Percentiles rank a stretch among this genome's conserved stretches.
Evolutionary conservation across 2,113 vertebrate species (phyloP).

Genomic region (Melanotaenia duboulayi): DNA sequence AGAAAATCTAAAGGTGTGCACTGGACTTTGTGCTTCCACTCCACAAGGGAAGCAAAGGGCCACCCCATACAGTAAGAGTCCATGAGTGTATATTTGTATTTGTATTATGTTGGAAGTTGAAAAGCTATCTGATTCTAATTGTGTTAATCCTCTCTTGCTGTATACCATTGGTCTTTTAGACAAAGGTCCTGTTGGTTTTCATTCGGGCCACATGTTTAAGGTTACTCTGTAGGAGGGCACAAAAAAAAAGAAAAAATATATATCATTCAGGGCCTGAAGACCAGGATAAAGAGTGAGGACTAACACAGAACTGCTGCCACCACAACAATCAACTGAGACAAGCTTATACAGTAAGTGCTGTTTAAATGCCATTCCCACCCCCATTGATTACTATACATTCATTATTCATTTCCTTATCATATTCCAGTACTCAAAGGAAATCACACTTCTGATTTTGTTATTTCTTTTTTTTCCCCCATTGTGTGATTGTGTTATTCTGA

Average conservation of each 20-base stretch:
- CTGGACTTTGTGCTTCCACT: slow-evolving; percentile 71
- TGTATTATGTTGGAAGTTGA: slow-evolving; percentile 45
- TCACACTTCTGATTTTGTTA: slow-evolving; percentile 44
- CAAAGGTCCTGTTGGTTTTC: slow-evolving; percentile 31
- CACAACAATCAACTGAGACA: slow-evolving; percentile 60
- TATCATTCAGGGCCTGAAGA: slow-evolving; percentile 24
- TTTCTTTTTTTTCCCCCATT: slow-evolving; percentile 44
- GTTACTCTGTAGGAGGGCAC: slow-evolving; percentile 26
- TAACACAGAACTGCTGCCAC: slow-evolving; percentile 47
- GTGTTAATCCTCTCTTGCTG: slow-evolving; percentile 14
- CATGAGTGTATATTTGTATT: slow-evolving; percentile 56
- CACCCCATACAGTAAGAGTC: slow-evolving; percentile 49
- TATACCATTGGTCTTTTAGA: slow-evolving; percentile 16
- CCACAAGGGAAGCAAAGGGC: slow-evolving; percentile 22
- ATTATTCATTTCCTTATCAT: slow-evolving; percentile 61
- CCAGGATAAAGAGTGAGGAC: slow-evolving; percentile 43
- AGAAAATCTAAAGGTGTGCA: slow-evolving; percentile 48
- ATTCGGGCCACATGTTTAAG: slow-evolving; percentile 22
- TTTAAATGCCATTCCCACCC: slow-evolving; percentile 61
- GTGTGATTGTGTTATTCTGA: slow-evolving; percentile 63
- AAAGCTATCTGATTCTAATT: slow-evolving; percentile 32
- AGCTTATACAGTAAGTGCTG: slow-evolving; percentile 67
- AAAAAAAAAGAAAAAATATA: neutral
- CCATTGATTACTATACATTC: slow-evolving; percentile 68
- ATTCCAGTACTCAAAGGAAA: slow-evolving; percentile 70